These are phyloP conservation scores for Crossocerus cetratus DNA, from an alignment of 2,888 invertebrate genomes.

Conservation along the genomic window DNA sequence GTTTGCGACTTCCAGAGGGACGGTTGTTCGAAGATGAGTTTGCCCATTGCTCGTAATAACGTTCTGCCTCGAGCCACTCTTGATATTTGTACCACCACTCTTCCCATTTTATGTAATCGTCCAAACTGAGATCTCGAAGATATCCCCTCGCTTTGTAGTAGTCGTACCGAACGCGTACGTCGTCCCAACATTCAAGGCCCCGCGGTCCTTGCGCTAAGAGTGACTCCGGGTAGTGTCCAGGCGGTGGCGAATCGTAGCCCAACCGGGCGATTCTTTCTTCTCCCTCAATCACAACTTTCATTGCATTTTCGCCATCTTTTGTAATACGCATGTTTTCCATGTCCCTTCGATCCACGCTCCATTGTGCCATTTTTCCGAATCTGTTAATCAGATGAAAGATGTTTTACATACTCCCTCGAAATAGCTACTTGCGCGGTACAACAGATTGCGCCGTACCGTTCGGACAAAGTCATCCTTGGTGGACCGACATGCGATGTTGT, in stretches of 20 bases:
- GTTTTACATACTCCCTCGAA: neutral
- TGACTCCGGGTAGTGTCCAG: constrained; percentile 89
- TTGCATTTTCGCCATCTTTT: constrained; percentile 83
- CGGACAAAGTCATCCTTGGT: constrained; percentile 86
- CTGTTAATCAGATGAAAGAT: constrained; percentile 67
- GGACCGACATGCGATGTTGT: constrained; percentile 80
- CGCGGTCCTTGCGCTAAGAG: constrained; percentile 85
- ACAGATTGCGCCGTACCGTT: constrained; percentile 76
- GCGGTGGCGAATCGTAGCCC: constrained; percentile 80
- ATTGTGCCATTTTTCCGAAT: constrained; percentile 95
- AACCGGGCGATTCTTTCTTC: constrained; percentile 78
- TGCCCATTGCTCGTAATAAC: constrained; percentile 86
- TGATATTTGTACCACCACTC: constrained; percentile 97
- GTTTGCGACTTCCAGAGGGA: constrained; percentile 75
- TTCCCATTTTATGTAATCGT: constrained; percentile 95
- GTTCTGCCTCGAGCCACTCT: constrained; percentile 91
- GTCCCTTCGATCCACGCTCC: constrained; percentile 91
- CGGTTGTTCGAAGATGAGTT: constrained; percentile 66
- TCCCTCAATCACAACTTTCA: constrained; percentile 88
- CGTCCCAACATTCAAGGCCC: constrained; percentile 90
- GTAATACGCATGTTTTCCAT: constrained; percentile 93
- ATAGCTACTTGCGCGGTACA: neutral
- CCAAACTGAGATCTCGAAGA: constrained; percentile 86
- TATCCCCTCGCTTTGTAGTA: constrained; percentile 94
- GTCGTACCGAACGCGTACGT: constrained; percentile 91